Base-by-base conservation (phyloP, 1,140 invertebrate genomes). In the Bradynema listronoti region DNA sequence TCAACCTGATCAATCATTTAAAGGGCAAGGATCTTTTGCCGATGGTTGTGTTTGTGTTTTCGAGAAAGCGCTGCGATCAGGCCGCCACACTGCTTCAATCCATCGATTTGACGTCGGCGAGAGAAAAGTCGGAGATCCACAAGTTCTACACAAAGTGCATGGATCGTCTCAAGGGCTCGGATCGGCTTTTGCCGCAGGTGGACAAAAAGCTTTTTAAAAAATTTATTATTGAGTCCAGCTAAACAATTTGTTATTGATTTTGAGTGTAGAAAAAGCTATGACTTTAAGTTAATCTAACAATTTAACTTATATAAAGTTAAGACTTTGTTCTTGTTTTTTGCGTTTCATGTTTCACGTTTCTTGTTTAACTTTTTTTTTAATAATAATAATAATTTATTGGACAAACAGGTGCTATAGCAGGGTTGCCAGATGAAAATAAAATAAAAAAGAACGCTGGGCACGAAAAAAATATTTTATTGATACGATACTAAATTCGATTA, bases 111-210 rank as follows among this genome's bases (percentile, higher is more conserved):
- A 91, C 89, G 0, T 90, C 85, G 0, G 82, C 83, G 0, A 83
- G 82, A 46, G 90, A 97, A 78, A 92, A 92, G 72, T 82, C 83
- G 41, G 83, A 86, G 56, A 91, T 96, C 39, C 83, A 86, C 49
- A 79, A 81, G 6, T 96, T 95, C 78, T 89, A 94, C 68, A 84
- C 87, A 65, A 84, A 84, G 62, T 89, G 88, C 71, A 83, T 94
- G 7, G 84, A 85, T 47, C 84, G 85, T 65, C 80, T 98, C 0
- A 93, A 92, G 73, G 85, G 86, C 47, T 84, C 86, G 0, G 93
- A 98, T 79, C 84, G 86, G 68, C 82, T 85, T 61, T 81, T 97
- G 53, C 91, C 92, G 2, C 93, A 98, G 83, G 89, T 65, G 1
- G 5, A 30, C 11, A 30, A 1, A 9, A 50, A 25, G n/a, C 29